Evolutionary conservation across 2,113 vertebrate genomes (phyloP).

Genomic region (Murina feae): DNA sequence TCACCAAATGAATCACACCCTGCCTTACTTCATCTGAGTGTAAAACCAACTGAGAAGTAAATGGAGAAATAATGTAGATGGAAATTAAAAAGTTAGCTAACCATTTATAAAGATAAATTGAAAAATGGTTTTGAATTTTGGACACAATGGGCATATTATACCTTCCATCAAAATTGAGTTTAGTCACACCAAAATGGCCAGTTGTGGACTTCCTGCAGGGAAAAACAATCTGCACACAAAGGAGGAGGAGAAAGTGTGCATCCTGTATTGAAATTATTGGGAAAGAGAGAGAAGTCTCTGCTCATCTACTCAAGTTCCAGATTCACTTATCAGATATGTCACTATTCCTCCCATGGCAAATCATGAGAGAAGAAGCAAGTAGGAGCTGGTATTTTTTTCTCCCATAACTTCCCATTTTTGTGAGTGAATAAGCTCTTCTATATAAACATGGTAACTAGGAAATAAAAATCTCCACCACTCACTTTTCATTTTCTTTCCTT

Average conservation of each 20-base stretch:
- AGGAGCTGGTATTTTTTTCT: background rate
- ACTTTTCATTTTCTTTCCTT: background rate
- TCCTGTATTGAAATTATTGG: background rate
- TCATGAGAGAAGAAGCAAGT: background rate
- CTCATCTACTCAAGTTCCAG: background rate
- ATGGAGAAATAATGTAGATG: background rate
- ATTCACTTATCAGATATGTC: background rate
- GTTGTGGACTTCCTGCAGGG: background rate
- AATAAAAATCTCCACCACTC: background rate
- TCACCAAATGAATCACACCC: background rate
- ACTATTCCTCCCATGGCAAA: background rate
- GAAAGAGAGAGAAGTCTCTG: background rate
- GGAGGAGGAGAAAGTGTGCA: background rate
- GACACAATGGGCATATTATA: background rate
- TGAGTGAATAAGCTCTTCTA: background rate
- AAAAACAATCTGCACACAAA: background rate
- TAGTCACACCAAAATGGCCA: background rate
- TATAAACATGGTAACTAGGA: background rate
- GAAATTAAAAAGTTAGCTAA: background rate
- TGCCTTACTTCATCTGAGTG: background rate
- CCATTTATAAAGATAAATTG: slow-evolving; percentile 24
- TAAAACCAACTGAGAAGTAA: background rate
- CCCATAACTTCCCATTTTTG: background rate
- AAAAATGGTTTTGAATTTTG: slow-evolving; percentile 7
- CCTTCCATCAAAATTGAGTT: background rate